phyloP scores from a whole-genome alignment of 1,140 invertebrate species.

The Drosophila trapezifrons region DNA sequence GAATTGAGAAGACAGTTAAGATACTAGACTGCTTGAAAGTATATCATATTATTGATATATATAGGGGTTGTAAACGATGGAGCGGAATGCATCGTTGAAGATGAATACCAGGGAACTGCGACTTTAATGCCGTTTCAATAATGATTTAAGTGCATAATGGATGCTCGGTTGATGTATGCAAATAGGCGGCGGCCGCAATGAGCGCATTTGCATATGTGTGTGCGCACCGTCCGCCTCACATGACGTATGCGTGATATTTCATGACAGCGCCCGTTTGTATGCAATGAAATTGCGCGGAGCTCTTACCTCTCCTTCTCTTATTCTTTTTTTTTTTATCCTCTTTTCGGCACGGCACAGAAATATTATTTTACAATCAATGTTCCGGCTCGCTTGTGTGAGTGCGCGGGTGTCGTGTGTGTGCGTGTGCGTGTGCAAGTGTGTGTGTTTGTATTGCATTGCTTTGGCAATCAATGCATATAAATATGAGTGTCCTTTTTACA shows the following conservation, averaged over 20 bases:
- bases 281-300: constrained; percentile 45
- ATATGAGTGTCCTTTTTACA: constrained; percentile 81
- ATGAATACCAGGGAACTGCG: constrained; percentile 90
- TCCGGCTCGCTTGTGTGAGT: constrained; percentile 25
- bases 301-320: neutral
- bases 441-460: constrained; percentile 69
- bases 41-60: no score
- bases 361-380: constrained; percentile 81
- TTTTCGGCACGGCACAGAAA: constrained; percentile 43
- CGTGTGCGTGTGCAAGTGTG: constrained; percentile 6
- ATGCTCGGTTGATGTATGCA: constrained; percentile 33
- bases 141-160: constrained; percentile 38
- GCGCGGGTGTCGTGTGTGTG: neutral
- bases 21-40: no score
- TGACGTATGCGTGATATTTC: constrained; percentile 64
- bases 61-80: constrained; percentile 90
- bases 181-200: constrained; percentile 35
- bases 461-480: constrained; percentile 82
- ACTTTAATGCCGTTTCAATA: constrained; percentile 29
- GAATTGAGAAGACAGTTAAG: no score
- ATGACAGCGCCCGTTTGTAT: constrained; percentile 46
- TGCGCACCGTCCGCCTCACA: constrained; percentile 14
- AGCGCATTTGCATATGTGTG: constrained; percentile 39
- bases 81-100: constrained; percentile 90
- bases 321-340: constrained; percentile 26